Evolutionary conservation across 2,797 vertebrate species (phyloP), one percentile per base, ranked within the genome.

Genomic region (Artibeus lituratus): DNA sequence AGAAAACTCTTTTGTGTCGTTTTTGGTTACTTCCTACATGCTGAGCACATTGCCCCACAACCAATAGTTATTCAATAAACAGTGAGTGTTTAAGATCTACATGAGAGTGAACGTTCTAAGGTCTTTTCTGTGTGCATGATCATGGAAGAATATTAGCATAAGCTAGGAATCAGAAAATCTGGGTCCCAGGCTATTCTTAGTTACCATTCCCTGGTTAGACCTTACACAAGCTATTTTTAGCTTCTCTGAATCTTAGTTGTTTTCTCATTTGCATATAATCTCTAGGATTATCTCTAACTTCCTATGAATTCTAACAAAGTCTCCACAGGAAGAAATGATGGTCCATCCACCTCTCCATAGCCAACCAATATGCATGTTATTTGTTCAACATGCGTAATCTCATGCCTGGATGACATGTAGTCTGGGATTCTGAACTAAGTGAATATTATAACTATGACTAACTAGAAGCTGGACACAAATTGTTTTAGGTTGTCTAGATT

Each of bases 261-360:
- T 89, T 87, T 87, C 42, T 91, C 65, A 91, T 87, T 95, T 96
- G 62, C 76, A 90, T 91, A 95, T 12, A 21, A 47, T 73, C 24
- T 83, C 39, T 37, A 51, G 59, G 42, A 78, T 21, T 55, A 7
- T 53, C 57, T 91, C 72, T 81, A 42, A 69, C 87, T 73, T 90
- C 77, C 37, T 91, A 14, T 47, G 55, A 83, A 86, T 96, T 57
- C 74, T 94, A 83, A 84, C 73, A 57, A 85, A 72, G 22, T 62
- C 65, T 73, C 76, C 18, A n/a, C 0, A 1, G 74, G 32, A 73
- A 39, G n/a, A 26, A 93, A 29, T 16, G 4, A 21, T 15, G 35
- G 5, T 4, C 69, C 42, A 49, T 24, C 35, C 19, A 47, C 29
- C 24, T 55, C 53, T 76, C n/a, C n/a, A 11, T 1, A 51, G 57